A percentile compares a stretch with the other conserved stretches of the same genome.
These are phyloP conservation scores for Etheostoma nigrum DNA, from an alignment of 2,797 vertebrate species.

Conservation along the genomic window DNA sequence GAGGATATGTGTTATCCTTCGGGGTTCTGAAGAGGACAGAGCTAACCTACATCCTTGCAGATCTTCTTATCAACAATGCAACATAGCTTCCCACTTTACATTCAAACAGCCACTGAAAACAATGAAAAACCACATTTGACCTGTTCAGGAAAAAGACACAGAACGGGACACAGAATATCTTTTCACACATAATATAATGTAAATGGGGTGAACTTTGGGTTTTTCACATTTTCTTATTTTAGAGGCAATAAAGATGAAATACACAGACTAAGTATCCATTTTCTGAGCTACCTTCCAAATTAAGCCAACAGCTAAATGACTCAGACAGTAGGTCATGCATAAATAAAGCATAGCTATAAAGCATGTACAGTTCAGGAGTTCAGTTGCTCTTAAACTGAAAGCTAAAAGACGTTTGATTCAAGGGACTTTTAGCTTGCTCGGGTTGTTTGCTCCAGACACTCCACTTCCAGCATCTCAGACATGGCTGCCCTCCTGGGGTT, in stretches of 20 bases:
- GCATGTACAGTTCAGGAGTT: conserved; percentile 48
- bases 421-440: conserved; percentile 33
- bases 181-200: conserved; percentile 19
- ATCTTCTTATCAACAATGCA: conserved; percentile 6
- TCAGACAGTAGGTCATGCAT: conserved; percentile 39
- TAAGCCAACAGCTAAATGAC: conserved; percentile 34
- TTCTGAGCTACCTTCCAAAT: conserved; percentile 2
- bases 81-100: conserved; percentile 17
- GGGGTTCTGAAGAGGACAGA: neutral
- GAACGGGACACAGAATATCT: conserved; percentile 37
- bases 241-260: conserved; percentile 27
- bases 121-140: conserved; percentile 49
- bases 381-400: conserved; percentile 38
- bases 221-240: conserved; percentile 24
- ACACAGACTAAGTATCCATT: conserved; percentile 3
- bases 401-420: conserved; percentile 43
- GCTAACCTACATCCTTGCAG: conserved; percentile 19
- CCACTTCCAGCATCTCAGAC: conserved; percentile 59
- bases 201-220: neutral
- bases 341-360: conserved; percentile 49
- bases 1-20: neutral
- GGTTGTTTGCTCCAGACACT: conserved; percentile 40
- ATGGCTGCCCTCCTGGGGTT: conserved; percentile 50
- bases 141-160: conserved; percentile 47
- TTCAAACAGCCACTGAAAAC: conserved; percentile 57